Percentiles rank a stretch among this genome's conserved stretches.
These are phyloP conservation scores for Trachymyrmex cornetzi DNA, from an alignment of 1,140 invertebrate genomes.

Conservation along the genomic window DNA sequence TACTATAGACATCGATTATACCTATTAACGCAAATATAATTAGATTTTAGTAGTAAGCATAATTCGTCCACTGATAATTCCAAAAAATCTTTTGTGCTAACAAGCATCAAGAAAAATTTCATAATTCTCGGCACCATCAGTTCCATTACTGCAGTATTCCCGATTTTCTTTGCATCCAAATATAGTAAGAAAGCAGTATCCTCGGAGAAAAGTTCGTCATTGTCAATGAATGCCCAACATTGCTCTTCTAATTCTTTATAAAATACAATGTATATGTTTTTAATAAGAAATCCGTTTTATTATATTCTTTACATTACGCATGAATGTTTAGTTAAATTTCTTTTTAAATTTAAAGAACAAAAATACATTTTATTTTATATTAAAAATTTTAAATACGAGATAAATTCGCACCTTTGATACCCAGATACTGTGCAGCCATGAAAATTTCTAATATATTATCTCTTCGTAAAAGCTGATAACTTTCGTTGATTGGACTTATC, in stretches of 20 bases:
- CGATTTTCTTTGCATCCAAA: slow-evolving; percentile 87
- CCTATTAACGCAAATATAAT: slow-evolving; percentile 91
- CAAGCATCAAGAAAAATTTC: slow-evolving; percentile 91
- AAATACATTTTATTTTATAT: background rate
- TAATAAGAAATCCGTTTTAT: background rate
- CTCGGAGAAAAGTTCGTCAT: slow-evolving; percentile 90
- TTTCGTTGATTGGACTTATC: slow-evolving; percentile 88
- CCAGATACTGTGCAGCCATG: slow-evolving; percentile 89
- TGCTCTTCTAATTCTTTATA: slow-evolving; percentile 90
- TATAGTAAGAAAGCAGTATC: slow-evolving; percentile 91
- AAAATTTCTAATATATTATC: slow-evolving; percentile 91
- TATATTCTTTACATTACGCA: background rate
- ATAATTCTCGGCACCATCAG: slow-evolving; percentile 91
- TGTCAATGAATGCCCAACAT: slow-evolving; percentile 91
- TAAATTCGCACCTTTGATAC: slow-evolving; percentile 88
- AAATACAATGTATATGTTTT: slow-evolving; percentile 17
- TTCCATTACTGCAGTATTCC: slow-evolving; percentile 89
- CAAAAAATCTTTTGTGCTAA: slow-evolving; percentile 90
- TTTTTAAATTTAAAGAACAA: background rate
- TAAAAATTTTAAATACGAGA: background rate
- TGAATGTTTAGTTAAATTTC: slow-evolving; percentile 22
- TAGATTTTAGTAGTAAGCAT: slow-evolving; percentile 89
- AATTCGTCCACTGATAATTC: slow-evolving; percentile 89
- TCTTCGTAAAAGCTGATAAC: slow-evolving; percentile 88
- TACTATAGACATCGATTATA: slow-evolving; percentile 77